Conservation (phyloP, 2,797 vertebrate species). For the Falco columbarius region DNA sequence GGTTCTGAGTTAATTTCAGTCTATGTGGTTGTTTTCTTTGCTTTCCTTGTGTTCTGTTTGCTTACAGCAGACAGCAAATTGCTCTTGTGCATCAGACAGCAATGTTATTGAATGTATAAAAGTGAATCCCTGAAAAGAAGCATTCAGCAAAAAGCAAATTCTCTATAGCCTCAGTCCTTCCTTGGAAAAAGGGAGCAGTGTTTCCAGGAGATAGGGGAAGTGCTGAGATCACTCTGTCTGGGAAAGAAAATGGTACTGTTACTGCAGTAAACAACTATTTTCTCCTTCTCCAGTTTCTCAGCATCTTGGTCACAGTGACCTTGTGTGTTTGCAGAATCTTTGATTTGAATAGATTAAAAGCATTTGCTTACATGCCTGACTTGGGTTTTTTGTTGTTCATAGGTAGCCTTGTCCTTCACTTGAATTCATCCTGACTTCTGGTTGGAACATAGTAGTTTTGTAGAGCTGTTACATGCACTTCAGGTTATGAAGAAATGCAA, state of each 20-base stretch:
- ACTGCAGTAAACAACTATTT: not conserved
- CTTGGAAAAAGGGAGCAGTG: not conserved
- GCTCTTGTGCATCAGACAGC: not conserved
- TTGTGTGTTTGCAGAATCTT: conserved; percentile 8
- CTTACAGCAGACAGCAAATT: not conserved
- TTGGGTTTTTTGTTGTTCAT: not conserved
- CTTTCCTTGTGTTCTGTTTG: not conserved
- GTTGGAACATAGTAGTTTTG: not conserved
- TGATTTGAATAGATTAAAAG: conserved; percentile 5
- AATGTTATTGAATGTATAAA: not conserved
- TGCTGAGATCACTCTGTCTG: not conserved
- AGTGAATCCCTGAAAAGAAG: not conserved
- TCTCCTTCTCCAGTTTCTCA: conserved; percentile 1
- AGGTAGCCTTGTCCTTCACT: conserved; percentile 1
- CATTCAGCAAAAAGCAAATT: not conserved
- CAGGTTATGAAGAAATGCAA: not conserved
- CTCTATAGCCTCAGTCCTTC: not conserved
- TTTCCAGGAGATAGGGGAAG: not conserved
- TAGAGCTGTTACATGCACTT: not conserved
- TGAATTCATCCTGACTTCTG: not conserved
- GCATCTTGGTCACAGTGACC: not conserved
- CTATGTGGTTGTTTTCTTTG: not conserved
- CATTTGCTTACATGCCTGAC: not conserved
- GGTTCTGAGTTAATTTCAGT: not conserved
- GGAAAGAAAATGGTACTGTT: not conserved